Evolutionary conservation across 2,797 vertebrate species (phyloP), one percentile per base, ranked within the genome.

Genomic region (Sebastes melanostomus): DNA sequence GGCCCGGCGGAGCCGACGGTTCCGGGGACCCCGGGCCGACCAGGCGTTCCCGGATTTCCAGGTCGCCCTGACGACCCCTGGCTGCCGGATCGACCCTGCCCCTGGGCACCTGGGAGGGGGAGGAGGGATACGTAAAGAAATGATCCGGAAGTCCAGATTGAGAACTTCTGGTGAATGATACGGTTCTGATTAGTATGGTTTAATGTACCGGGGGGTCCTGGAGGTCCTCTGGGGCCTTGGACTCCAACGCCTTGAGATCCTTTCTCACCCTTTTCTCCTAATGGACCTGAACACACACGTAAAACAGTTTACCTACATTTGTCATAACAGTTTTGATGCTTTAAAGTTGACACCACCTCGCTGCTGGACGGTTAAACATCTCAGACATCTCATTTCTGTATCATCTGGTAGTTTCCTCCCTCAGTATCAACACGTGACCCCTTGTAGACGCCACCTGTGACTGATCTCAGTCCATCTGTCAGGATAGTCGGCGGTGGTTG

Each of bases 231-330:
- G 20, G 97, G 97, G 68, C 98, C 98, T 90, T 99, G 98, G 20
- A 96, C 95, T 86, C 98, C 97, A 18, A 97, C 82, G 16, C 98
- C 98, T 66, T 90, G 86, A 71, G 93, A 96, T 74, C 98, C 98
- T 91, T 97, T 97, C 60, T 99, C 98, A 75, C 98, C 98, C 82
- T 98, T 99, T 81, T 97, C 95, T 22, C 98, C 98, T 32, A 92
- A 76, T 80, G 96, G 93, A 90, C 98, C 98, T 99, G 89, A 82
- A 72, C 27, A 80, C 3, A 81, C 14, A 86, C 46, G 84, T 29
- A 29, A 29, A 59, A 18, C 56, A 59, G 16, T 46, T 46, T 46
- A 46, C 14, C 14, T 38, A 38, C 13, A 38, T 38, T 6, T 42
- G n/a, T 22, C 52, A 55, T 1, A 5, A 11, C 38, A 24, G n/a